Evolutionary conservation across 2,113 vertebrate genomes (phyloP), one percentile per base, ranked within the genome.

Genomic region (Lathamus discolor): DNA sequence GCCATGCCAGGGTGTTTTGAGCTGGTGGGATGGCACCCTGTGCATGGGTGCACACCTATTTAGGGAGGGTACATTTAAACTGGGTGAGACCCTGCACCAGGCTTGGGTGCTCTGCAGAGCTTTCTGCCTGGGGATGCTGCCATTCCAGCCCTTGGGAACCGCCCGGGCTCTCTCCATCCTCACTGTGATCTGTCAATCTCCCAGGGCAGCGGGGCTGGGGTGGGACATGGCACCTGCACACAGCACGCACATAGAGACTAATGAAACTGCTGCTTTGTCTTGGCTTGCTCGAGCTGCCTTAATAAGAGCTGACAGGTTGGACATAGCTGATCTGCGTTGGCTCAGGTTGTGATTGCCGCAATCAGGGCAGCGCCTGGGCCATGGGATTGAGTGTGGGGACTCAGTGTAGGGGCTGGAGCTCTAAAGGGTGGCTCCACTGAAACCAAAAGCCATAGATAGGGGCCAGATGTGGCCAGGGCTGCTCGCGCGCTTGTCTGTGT

Each of bases 281-380:
- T 22, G 89, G 82, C 79, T 66, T 80, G 86, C 41, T 61, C 1
- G 12, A 63, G 96, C 91, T 68, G 78, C 96, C 25, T 91, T 97
- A 80, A 96, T 82, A 91, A 93, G 97, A 97, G 95, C 97, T 91
- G 97, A 70, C 95, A 95, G 97, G 81, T 94, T 79, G 96, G 95
- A 88, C 96, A 92, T 88, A 83, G 95, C 96, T 90, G 96, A 70
- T 96, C 83, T 72, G 91, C 49, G 17, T 39, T 12, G 92, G 75
- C 85, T 85, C 94, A 33, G 97, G 90, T 57, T 70, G 88, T 33
- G 54, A 80, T 61, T 5, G 35, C 39, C n/a, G 95, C 90, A 57
- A 25, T 74, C 74, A 8, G 31, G 13, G 35, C 73, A 64, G 92
- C 43, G 10, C 2, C 46, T 1, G 48, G 73, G 84, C 80, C 48